Base-by-base conservation (phyloP, 2,888 invertebrate genomes). In the Mythimna loreyi region DNA sequence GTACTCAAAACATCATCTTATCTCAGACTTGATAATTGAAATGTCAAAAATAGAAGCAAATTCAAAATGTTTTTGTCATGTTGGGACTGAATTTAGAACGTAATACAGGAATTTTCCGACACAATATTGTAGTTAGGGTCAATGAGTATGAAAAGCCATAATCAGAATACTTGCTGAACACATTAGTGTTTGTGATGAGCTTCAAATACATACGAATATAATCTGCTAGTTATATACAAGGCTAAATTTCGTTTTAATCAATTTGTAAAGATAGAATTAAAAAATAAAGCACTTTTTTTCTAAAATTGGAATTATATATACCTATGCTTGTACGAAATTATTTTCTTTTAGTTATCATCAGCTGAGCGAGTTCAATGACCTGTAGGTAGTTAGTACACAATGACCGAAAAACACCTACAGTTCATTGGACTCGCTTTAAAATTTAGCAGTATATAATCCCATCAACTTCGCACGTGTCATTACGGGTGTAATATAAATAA, bases 91-190 rank as follows among this genome's bases (percentile, higher is more conserved):
- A n/a, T 9, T 28, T 28, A 19, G n/a, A 52, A 28, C 2, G n/a
- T 7, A 2, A 53, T 19, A 53, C 11, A 8, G n/a, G 30, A 53
- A 33, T 55, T 16, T 11, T 3, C 3, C 33, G 3, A 21, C 13
- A 3, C 21, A 19, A 25, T 19, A 55, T 30, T 53, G 6, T 21
- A 28, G 28, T 28, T 28, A 21, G 30, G 13, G 53, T 21, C 30
- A 21, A 3, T 30, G 6, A 30, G 13, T 55, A 33, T 36, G 21
- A 55, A 55, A 33, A 45, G 28, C n/a, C n/a, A 30, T 6, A 30
- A 45, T 23, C n/a, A 30, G 8, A 3, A 45, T 3, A 3, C 33
- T 63, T 7, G 7, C 16, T 67, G 45, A 53, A 67, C 25, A 68
- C 9, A 67, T 65, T 45, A 5, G 13, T 66, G 28, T 49, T 19